These are phyloP conservation scores for Drosophila pseudoobscura DNA, from an alignment of 1,140 invertebrate genomes.

Conservation along the genomic window DNA sequence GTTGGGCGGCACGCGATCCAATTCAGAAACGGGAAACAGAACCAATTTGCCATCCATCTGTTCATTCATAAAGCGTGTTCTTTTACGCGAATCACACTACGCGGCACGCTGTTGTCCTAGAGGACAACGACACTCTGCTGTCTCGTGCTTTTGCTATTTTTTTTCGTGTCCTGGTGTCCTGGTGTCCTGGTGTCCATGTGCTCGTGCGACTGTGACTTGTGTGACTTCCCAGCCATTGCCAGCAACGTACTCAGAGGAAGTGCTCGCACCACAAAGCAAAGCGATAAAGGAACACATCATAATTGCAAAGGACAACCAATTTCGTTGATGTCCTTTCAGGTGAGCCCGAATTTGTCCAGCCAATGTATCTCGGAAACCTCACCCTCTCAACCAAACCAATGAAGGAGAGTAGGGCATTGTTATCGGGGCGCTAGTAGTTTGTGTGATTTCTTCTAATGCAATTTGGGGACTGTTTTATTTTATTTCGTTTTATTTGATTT, in stretches of 20 bases:
- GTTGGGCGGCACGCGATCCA: neutral
- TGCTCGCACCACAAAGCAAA: slow-evolving; percentile 25
- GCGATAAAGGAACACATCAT: slow-evolving; percentile 62
- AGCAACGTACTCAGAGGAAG: slow-evolving; percentile 4
- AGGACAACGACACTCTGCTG: slow-evolving; percentile 64
- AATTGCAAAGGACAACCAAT: slow-evolving; percentile 73
- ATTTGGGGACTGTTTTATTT: slow-evolving; percentile 74
- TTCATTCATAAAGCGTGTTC: slow-evolving; percentile 54
- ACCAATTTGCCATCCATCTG: neutral
- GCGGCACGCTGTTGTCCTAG: slow-evolving; percentile 12
- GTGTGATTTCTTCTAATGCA: slow-evolving; percentile 53
- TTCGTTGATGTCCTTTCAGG: slow-evolving; percentile 69
- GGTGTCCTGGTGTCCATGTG: slow-evolving; percentile 7
- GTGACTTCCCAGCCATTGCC: slow-evolving; percentile 26
- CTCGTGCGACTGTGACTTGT: neutral
- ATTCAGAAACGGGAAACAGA: neutral
- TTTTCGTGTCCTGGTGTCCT: neutral
- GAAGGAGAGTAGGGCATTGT: slow-evolving; percentile 55
- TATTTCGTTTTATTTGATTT: slow-evolving; percentile 56
- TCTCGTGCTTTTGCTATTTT: slow-evolving; percentile 1
- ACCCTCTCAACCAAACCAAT: neutral
- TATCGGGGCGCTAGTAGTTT: slow-evolving; percentile 63
- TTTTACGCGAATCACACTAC: slow-evolving; percentile 67
- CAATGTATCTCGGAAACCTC: slow-evolving; percentile 3
- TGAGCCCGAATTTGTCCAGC: slow-evolving; percentile 66